phyloP scores from a whole-genome alignment of 2,113 vertebrate genomes.

The Myotis yumanensis region DNA sequence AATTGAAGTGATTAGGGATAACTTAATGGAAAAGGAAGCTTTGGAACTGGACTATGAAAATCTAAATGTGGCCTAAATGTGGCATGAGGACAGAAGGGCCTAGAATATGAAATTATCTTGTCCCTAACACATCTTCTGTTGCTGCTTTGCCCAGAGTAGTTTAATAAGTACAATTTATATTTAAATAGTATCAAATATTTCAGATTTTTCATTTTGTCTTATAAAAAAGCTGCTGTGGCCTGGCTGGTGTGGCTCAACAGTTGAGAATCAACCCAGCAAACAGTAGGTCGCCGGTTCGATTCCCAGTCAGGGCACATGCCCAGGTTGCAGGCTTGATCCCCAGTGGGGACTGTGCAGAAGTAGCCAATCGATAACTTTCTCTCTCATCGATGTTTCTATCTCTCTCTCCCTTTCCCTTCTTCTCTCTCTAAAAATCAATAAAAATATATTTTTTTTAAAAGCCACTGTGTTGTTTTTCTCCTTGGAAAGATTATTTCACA shows the following conservation, averaged over 20 bases:
- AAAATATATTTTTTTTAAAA: too few species aligned
- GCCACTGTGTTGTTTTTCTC: rapidly evolving
- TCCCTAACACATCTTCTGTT: neutral
- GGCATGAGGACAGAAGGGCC: rapidly evolving
- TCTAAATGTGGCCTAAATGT: neutral
- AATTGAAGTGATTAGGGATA: neutral
- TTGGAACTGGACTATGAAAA: neutral
- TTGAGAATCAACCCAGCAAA: too few species aligned
- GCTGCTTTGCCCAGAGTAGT: neutral
- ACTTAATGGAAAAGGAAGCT: neutral
- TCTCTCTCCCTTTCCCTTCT: too few species aligned
- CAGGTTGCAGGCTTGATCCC: too few species aligned
- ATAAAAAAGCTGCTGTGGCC: neutral
- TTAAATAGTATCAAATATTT: neutral
- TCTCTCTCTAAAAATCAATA: too few species aligned
- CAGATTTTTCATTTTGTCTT: neutral
- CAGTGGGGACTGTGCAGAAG: too few species aligned
- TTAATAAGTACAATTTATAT: neutral
- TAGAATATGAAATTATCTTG: neutral
- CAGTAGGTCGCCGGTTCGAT: too few species aligned
- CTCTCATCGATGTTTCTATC: too few species aligned
- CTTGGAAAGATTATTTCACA: neutral
- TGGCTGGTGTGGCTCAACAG: too few species aligned
- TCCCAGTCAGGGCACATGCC: too few species aligned
- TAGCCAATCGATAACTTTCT: too few species aligned